Evolutionary conservation across 2,888 invertebrate genomes (phyloP).

Genomic region (Atherix ibis): DNA sequence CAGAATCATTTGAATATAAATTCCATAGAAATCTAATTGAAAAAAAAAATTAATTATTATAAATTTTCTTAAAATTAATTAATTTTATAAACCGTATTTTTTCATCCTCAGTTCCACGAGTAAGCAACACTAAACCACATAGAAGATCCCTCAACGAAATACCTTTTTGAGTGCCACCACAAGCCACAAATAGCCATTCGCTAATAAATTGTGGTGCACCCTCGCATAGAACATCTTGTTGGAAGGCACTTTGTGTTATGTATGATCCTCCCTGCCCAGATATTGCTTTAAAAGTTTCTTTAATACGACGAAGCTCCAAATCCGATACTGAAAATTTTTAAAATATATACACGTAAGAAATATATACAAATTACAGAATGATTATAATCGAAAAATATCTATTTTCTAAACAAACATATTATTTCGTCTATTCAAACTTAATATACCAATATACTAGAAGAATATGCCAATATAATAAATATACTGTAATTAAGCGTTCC

Average conservation of each 20-base stretch:
- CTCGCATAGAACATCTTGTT: slow-evolving; percentile 73
- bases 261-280: slow-evolving; percentile 52
- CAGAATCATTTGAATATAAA: slow-evolving; percentile 67
- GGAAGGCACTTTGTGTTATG: slow-evolving; percentile 60
- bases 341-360: neutral
- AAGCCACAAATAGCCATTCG: slow-evolving; percentile 67
- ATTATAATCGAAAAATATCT: no score
- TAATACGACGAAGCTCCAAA: slow-evolving; percentile 63
- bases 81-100: slow-evolving; percentile 48
- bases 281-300: slow-evolving; percentile 75
- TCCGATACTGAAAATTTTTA: slow-evolving; percentile 50
- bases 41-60: slow-evolving; percentile 5
- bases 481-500: slow-evolving; percentile 3
- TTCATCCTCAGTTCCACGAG: slow-evolving; percentile 70
- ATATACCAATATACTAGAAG: slow-evolving; percentile 1
- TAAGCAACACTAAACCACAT: slow-evolving; percentile 72
- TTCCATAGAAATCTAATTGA: slow-evolving; percentile 61
- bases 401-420: no score
- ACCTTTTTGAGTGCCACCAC: slow-evolving; percentile 69
- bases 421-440: no score
- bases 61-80: slow-evolving; percentile 4
- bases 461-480: slow-evolving; percentile 2
- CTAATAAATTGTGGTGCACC: slow-evolving; percentile 68
- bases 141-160: slow-evolving; percentile 69
- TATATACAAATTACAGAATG: no score